Evolutionary conservation across 2,113 vertebrate genomes (phyloP), one percentile per base, ranked within the genome.

Genomic region (Emydura subglobosa): DNA sequence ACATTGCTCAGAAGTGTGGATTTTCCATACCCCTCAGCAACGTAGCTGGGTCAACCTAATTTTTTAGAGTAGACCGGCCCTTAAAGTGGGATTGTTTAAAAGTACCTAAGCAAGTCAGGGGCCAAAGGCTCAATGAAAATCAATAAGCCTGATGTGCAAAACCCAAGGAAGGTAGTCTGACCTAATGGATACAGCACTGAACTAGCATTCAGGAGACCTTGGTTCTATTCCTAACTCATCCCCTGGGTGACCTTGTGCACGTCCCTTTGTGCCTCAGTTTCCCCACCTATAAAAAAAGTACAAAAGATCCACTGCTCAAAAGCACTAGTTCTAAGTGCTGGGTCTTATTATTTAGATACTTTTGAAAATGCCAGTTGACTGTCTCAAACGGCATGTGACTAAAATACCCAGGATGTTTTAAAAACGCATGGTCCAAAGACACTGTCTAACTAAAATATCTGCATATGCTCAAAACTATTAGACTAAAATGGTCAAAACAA

Each of bases 381-480:
- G 44, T 57, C 85, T 55, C 0, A 0, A 50, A 6, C 0, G 1
- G 24, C 1, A 31, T 22, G 12, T 2, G 2, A 21, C 19, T 47
- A 55, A 11, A 76, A 5, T 1, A 84, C 29, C 76, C 34, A 42
- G 6, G 3, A 22, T 68, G 39, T 83, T 7, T 84, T 14, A 4
- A 59, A 91, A 79, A 3, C 25, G 25, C 25, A 25, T 78, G 39
- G 25, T 1, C 24, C 42, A n/a, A 39, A 31, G 39, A 57, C 57
- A 54, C 3, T 7, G 39, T 19, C 55, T 57, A 25, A 55, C 39
- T 27, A 55, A 16, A 42, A 24, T 47, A 57, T 55, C 55, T 55
- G 47, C 42, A 78, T 12, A 25, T 27, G 34, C 22, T 1, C 25
- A 55, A 57, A 78, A 22, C 65, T 72, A 72, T 39, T 22, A 39